phyloP scores from a whole-genome alignment of 2,113 vertebrate species.

The Felis catus region DNA sequence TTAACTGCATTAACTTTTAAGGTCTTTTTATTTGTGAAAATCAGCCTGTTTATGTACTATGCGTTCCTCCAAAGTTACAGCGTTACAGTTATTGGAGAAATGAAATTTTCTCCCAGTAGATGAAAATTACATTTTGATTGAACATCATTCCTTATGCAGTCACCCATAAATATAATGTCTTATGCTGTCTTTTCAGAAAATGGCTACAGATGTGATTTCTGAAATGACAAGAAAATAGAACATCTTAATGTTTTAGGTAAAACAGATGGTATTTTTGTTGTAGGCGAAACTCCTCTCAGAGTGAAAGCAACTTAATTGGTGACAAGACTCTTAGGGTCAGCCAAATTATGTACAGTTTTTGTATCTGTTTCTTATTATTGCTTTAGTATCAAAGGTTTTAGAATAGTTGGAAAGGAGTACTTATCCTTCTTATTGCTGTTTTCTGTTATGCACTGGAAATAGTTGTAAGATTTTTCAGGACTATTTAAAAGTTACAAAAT shows the following conservation, averaged over 20 bases:
- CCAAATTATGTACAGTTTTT: constrained; percentile 31
- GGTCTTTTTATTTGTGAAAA: constrained; percentile 63
- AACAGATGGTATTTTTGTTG: constrained; percentile 77
- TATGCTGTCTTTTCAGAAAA: constrained; percentile 72
- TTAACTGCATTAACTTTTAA: constrained; percentile 62
- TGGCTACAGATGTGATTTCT: constrained; percentile 76
- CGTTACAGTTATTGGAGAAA: constrained; percentile 61
- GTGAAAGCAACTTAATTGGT: constrained; percentile 59
- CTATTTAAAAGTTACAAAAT: not conserved
- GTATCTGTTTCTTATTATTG: constrained; percentile 38
- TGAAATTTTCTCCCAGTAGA: constrained; percentile 67
- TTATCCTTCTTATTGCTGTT: constrained; percentile 36
- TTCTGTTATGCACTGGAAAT: not conserved
- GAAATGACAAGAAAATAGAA: constrained; percentile 75
- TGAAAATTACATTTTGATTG: constrained; percentile 77
- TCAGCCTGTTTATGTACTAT: constrained; percentile 57
- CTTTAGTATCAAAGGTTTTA: constrained; percentile 40
- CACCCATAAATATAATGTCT: constrained; percentile 77
- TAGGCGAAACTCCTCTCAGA: constrained; percentile 42
- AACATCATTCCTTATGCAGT: constrained; percentile 77
- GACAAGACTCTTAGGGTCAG: constrained; percentile 58
- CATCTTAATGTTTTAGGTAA: constrained; percentile 75
- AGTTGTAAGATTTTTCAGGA: not conserved
- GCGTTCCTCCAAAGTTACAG: constrained; percentile 49
- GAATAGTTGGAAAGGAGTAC: not conserved